Evolutionary conservation across 1,140 invertebrate species (phyloP).

Genomic region (Trichoplusia ni): DNA sequence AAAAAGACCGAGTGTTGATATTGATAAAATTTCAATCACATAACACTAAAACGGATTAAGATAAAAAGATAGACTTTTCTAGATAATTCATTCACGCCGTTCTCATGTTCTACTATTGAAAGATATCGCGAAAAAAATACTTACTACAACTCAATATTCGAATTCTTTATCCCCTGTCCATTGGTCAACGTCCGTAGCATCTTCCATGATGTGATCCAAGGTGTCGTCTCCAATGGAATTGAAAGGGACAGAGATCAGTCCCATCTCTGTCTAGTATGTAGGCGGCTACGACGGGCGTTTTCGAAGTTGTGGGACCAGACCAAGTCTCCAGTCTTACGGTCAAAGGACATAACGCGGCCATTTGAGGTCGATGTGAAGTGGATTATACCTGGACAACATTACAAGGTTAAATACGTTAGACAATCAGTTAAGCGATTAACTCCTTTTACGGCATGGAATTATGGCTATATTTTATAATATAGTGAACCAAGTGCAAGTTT

Average conservation of each 20-base stretch:
- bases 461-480: no score
- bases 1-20: no score
- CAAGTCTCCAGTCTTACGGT: conserved; percentile 87
- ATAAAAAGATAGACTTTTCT: not conserved
- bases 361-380: conserved; percentile 96
- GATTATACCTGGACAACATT: conserved; percentile 85
- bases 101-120: no score
- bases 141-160: conserved; percentile 89
- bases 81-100: not conserved
- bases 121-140: conserved; percentile 54
- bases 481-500: no score
- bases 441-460: no score
- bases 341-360: conserved; percentile 91
- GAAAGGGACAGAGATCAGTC: conserved; percentile 93
- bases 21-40: no score
- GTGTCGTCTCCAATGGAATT: conserved; percentile 94
- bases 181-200: conserved; percentile 83
- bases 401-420: not conserved
- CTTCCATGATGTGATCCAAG: conserved; percentile 87
- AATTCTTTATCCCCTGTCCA: conserved; percentile 81
- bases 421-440: no score
- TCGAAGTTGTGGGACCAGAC: conserved; percentile 93
- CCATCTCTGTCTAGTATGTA: conserved; percentile 91
- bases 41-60: no score
- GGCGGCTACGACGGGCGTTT: conserved; percentile 95